These are phyloP conservation scores for Ricordea florida DNA, from an alignment of 92 coral and sea anemone genomes.

Conservation along the genomic window DNA sequence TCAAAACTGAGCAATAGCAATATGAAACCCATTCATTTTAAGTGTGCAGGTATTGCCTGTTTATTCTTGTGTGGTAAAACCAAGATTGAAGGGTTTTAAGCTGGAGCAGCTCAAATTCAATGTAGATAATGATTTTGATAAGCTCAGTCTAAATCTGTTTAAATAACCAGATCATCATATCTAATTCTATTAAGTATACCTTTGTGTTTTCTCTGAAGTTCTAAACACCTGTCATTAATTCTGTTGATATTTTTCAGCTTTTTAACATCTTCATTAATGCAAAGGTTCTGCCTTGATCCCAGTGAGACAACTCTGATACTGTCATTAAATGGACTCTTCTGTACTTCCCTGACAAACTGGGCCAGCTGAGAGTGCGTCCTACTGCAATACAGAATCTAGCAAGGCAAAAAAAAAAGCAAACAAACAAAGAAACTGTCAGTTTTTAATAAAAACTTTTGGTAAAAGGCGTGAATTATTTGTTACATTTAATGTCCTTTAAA, in stretches of 20 bases:
- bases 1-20: too few species aligned
- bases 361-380: conserved; percentile 98
- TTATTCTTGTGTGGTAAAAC: too few species aligned
- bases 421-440: background rate
- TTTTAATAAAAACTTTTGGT: background rate
- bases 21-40: too few species aligned
- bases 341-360: conserved; percentile 95
- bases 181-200: too few species aligned
- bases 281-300: conserved; percentile 96
- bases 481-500: too few species aligned
- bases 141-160: background rate
- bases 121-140: too few species aligned
- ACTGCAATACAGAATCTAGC: conserved; percentile 93
- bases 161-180: too few species aligned
- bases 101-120: too few species aligned
- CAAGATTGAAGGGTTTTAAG: too few species aligned
- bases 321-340: conserved; percentile 84
- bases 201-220: conserved; percentile 82
- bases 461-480: too few species aligned
- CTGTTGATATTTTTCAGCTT: conserved; percentile 73
- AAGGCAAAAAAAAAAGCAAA: background rate
- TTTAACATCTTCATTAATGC: conserved; percentile 91
- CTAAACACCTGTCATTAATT: conserved; percentile 95
- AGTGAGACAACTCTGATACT: conserved; percentile 87
- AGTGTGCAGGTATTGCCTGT: too few species aligned